Base-by-base conservation (phyloP, 23 tunicate species). In the Corella eumyota region DNA sequence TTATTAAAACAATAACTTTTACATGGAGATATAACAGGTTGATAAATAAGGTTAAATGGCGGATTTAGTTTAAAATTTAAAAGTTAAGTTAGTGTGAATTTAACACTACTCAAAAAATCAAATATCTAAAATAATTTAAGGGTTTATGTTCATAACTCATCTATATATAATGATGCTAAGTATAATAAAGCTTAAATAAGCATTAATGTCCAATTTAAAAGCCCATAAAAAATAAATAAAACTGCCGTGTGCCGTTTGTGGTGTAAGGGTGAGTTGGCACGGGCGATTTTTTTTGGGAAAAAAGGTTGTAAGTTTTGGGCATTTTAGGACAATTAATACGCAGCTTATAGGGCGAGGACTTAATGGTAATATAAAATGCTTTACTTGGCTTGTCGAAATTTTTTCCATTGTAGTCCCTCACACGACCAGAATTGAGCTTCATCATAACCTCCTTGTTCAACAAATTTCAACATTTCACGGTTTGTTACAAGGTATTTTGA, bases 401-500 rank as follows among this genome's bases (percentile, higher is more conserved):
- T 48, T 21, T 57, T 71, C 95, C 95, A 86, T 45, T 72, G 36
- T 85, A 85, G 77, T 6, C 95, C 95, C 24, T 71, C 79, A 22
- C 71, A 63, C 19, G 78, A 71, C 95, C 95, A 86, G 24, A 33
- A 66, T 36, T 70, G 26, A 25, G 36, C n/a, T 3, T 71, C 50
- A 23, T 71, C 71, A 58, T 86, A 86, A 2, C 95, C 95, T 15
- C 75, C 85, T 23, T 36, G 66, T 66, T 71, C 19, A n/a, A 86
- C 56, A 56, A 86, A 86, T 30, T 56, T 65, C 58, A 77, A 30
- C 71, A 70, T 77, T 58, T 86, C 80, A 22, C 95, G 52, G 66
- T 86, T 86, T 27, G 95, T 86, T 20, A 86, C 73, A 45, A 23
- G 73, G 76, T 70, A 86, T 53, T 86, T 86, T 11, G 95, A 77